Conservation (phyloP, 2,888 invertebrate species). For the Didymodactylos carnosus region DNA sequence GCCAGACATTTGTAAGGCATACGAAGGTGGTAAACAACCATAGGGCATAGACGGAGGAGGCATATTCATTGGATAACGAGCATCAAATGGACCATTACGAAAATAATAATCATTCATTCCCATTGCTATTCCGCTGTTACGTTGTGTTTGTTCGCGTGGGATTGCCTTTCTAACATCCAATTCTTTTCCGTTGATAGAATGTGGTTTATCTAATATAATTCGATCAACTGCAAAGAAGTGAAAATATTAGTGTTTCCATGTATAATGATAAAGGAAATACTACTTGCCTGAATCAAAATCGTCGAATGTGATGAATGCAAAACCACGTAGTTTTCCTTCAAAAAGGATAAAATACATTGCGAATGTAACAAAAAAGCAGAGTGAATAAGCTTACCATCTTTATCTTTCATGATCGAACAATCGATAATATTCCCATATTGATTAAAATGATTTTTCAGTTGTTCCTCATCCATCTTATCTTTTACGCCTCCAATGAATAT, state of each 20-base stretch:
- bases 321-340: slow-evolving; percentile 59
- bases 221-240: neutral
- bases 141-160: neutral
- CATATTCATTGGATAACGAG: no score
- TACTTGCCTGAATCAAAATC: no score
- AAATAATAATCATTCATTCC: no score
- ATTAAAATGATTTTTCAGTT: slow-evolving; percentile 40
- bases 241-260: no score
- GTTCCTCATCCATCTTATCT: slow-evolving; percentile 73
- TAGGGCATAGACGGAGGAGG: no score
- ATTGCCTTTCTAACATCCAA: neutral
- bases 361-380: no score
- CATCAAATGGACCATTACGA: no score
- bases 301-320: slow-evolving; percentile 85
- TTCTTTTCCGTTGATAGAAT: neutral
- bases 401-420: slow-evolving; percentile 69
- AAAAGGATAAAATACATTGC: neutral
- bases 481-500: slow-evolving; percentile 79
- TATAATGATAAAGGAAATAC: no score
- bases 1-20: neutral
- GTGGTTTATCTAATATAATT: neutral
- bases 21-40: neutral
- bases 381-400: slow-evolving; percentile 38
- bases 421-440: slow-evolving; percentile 59
- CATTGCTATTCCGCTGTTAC: no score